Evolutionary conservation across 1,140 invertebrate genomes (phyloP), one percentile per base, ranked within the genome.

Genomic region (Pinna nobilis): DNA sequence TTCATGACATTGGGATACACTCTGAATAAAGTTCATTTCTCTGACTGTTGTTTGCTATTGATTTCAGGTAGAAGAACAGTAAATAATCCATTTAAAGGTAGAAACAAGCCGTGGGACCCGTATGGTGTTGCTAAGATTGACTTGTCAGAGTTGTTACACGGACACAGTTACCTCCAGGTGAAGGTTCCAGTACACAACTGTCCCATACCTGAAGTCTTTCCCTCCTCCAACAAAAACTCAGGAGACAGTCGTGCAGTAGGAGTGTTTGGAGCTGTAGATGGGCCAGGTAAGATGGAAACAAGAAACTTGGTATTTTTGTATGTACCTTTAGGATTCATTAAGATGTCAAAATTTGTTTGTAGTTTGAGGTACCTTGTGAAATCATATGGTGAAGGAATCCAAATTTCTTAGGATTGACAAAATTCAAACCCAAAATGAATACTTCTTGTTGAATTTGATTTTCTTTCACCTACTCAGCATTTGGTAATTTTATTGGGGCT

Each of bases 101-200:
- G 84, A 28, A 81, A 84, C 51, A 85, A 85, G 55, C 82, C 83
- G 0, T 89, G 88, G 88, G 87, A 89, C 74, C 88, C 88, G 0
- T 88, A 86, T 67, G 88, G 88, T 33, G 76, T 88, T 15, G 81
- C 84, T 18, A 82, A 82, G 41, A 63, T 88, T 1, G 82, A 88
- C 77, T 61, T 89, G n/a, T 87, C 86, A 9, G 88, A 87, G 47
- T 72, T 89, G 1, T 59, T 88, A 25, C 76, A 88, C 9, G 88
- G 88, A 0, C 82, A 87, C 60, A 78, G 80, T 20, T 81, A 84
- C 53, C 53, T 89, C 6, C 73, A 88, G 41, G 55, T 89, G 6
- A 85, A 82, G 35, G 69, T 86, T 20, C 88, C 88, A 1, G 79
- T 89, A 18, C 80, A 83, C 37, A 88, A 81, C 68, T 87, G 87